A percentile compares a stretch with the other conserved stretches of the same genome.
Evolutionary conservation across 2,888 invertebrate species (phyloP).

Genomic region (Diarsia dahlii): DNA sequence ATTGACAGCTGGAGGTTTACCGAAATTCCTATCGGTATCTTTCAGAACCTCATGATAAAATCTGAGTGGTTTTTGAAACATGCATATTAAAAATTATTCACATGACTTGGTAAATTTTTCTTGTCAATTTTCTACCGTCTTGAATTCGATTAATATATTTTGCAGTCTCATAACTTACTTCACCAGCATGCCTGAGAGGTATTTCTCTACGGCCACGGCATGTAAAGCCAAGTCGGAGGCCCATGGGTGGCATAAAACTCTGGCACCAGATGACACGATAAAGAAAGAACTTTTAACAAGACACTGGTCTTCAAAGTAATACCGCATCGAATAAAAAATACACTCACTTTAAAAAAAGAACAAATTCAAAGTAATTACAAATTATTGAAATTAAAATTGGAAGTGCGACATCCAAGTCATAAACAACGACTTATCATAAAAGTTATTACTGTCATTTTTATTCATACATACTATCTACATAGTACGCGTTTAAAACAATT

Average conservation of each 20-base stretch:
- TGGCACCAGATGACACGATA: too few species aligned
- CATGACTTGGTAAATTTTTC: background rate
- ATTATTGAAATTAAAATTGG: constrained; percentile 39
- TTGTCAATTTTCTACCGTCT: background rate
- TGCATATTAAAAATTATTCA: background rate
- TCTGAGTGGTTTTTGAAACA: background rate
- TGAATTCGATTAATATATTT: background rate
- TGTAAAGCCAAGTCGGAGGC: too few species aligned
- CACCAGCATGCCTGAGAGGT: too few species aligned
- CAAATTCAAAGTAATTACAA: constrained; percentile 25
- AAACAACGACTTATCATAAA: constrained; percentile 41
- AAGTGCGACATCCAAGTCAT: constrained; percentile 20
- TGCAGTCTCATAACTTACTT: background rate
- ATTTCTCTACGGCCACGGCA: too few species aligned
- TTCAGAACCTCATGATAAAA: too few species aligned
- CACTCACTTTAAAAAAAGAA: background rate
- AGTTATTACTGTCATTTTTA: constrained; percentile 46
- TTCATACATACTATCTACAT: constrained; percentile 35
- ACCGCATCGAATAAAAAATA: background rate
- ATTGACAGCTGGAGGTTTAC: background rate
- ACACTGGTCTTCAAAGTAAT: background rate
- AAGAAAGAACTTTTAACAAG: background rate
- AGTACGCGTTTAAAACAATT: constrained; percentile 50
- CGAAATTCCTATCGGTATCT: background rate
- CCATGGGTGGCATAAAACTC: too few species aligned